phyloP scores from a whole-genome alignment of 2,113 vertebrate species.

The Hydropotes inermis region DNA sequence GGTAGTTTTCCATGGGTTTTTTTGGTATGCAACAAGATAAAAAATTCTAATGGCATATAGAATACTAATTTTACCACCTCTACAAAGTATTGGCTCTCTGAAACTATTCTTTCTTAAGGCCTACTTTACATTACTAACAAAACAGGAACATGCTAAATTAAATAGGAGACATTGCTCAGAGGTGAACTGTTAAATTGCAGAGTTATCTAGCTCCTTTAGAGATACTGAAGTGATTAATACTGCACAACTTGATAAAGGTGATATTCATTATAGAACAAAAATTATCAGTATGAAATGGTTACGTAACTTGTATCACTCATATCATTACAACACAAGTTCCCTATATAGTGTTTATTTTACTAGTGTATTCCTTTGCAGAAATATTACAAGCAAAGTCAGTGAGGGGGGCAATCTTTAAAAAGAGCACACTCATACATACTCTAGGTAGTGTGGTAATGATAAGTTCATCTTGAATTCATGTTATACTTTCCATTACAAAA shows the following conservation, averaged over 20 bases:
- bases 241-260: background rate
- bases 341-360: background rate
- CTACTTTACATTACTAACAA: background rate
- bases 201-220: background rate
- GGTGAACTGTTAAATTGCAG: background rate
- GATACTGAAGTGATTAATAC: background rate
- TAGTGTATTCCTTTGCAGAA: background rate
- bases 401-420: background rate
- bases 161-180: background rate
- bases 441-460: background rate
- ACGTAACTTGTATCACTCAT: background rate
- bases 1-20: background rate
- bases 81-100: background rate
- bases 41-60: background rate
- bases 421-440: background rate
- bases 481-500: background rate
- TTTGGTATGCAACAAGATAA: background rate
- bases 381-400: background rate
- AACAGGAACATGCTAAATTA: background rate
- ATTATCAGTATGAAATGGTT: background rate
- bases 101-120: background rate
- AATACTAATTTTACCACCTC: background rate
- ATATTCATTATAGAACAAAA: background rate
- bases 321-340: background rate
- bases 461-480: background rate